Base-by-base conservation (phyloP, 2,888 invertebrate genomes). In the Lepidochitona cinerea region DNA sequence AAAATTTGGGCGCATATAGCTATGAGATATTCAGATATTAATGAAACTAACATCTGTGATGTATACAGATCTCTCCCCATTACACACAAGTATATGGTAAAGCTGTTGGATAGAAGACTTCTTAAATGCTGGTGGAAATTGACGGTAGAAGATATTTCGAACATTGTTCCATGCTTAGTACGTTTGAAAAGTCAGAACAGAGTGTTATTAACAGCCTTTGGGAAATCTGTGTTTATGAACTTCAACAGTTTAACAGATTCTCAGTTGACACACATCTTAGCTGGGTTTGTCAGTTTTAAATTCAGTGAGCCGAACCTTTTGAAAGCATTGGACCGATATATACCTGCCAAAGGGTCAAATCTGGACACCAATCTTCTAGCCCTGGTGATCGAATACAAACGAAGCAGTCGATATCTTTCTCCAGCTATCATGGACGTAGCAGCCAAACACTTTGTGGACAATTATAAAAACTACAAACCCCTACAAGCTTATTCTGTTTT, bases 1-100 rank as follows among this genome's bases (percentile, higher is more conserved):
- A 93, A 93, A 85, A 88, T 94, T 52, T 95, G 94, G 94, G 91
- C 93, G 74, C 94, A 94, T 12, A 92, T 95, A 81, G 89, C 92
- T 29, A 93, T 92, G 75, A 92, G 92, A 72, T 92, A 93, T 80
- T 86, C 91, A 41, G 92, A 93, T 36, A 93, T 95, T 53, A 90
- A 92, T 87, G 92, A 92, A 73, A 89, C 89, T 12, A 93, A 94
- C 85, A 91, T 94, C 74, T 91, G 92, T 0, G 85, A 92, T 36
- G 89, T 94, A 18, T 94, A 93, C 85, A 90, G 90, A 81, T 90
- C 93, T 37, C 84, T 94, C 32, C 92, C 93, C 53, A 91, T 92
- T 33, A 90, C 94, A 26, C 93, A 93, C 84, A 91, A 91, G 70
- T 94, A 94, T 73, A 91, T 94, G 35, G 88, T 93, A 65, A 90